Conservation (phyloP, 2,113 vertebrate genomes). For the Pluvianellus socialis region DNA sequence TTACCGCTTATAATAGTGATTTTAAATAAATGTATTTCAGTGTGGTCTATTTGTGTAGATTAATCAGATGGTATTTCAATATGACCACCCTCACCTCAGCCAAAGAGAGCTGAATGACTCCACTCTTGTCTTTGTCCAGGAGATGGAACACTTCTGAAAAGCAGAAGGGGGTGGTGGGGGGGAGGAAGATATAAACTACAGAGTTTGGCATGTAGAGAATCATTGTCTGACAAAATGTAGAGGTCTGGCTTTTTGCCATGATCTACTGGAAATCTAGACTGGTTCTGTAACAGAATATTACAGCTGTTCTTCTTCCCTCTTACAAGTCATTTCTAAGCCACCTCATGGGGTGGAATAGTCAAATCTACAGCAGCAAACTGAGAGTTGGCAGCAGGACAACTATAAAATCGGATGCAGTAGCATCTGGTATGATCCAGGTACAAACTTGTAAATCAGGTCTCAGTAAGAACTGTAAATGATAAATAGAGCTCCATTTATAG, state of each 20-base stretch:
- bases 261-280: neutral
- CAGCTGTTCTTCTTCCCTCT: slow-evolving; percentile 1
- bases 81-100: slow-evolving; percentile 64
- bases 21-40: neutral
- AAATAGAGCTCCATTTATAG: neutral
- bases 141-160: slow-evolving; percentile 69
- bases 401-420: neutral
- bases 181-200: neutral
- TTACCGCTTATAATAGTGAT: neutral
- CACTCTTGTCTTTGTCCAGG: slow-evolving; percentile 68
- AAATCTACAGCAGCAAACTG: neutral
- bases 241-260: neutral
- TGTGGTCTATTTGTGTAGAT: neutral
- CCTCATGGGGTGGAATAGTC: neutral
- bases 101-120: slow-evolving; percentile 66
- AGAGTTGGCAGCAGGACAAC: slow-evolving; percentile 5
- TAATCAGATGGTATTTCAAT: neutral
- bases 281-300: neutral
- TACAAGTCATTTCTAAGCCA: neutral
- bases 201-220: neutral
- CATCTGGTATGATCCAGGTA: neutral
- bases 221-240: neutral
- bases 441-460: slow-evolving; percentile 2
- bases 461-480: neutral
- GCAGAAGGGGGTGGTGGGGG: neutral